Base-by-base conservation (phyloP, 2,113 vertebrate species). In the Bubalus kerabau region DNA sequence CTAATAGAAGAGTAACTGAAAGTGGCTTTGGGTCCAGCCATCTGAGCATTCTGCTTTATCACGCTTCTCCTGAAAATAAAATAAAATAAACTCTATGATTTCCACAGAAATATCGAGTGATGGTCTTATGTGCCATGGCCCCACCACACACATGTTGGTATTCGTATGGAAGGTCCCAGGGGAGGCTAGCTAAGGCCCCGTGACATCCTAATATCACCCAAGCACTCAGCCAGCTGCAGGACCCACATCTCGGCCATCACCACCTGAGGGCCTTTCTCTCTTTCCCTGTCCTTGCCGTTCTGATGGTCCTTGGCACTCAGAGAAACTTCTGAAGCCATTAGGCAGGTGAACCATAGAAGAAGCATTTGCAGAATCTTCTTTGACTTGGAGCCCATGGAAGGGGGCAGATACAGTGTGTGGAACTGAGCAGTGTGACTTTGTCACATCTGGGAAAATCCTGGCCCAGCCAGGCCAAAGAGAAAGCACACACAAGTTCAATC, bases 171-270 rank as follows among this genome's bases (percentile, higher is more conserved):
- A 43, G 71, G 21, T 40, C 5, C 71, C 21, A 74, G 11, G 21
- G 71, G 71, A 23, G 19, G 32, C 36, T 40, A 36, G 11, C 36
- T 74, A 46, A 26, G 60, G 43, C 40, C 74, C 48, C 3, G 32
- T 10, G 60, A 23, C 2, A 1, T n/a, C 17, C 56, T 13, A 17
- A 43, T 5, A 5, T 1, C 12, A 32, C 28, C 3, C 0, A 4
- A 28, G 10, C 30, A 3, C 40, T 36, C 21, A 2, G 52, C 30
- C 24, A 15, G 23, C n/a, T 10, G 26, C 36, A 24, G 82, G 43
- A 11, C 30, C 67, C 43, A 7, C 3, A 10, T 3, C 30, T 5
- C 7, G 7, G 19, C 14, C 52, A 1, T 43, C 48, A 32, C 7
- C 9, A 21, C 17, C 36, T 52, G 30, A 52, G 23, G 50, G 62